These are phyloP conservation scores for Ibidorhyncha struthersii DNA, from an alignment of 2,113 vertebrate genomes.

Conservation along the genomic window DNA sequence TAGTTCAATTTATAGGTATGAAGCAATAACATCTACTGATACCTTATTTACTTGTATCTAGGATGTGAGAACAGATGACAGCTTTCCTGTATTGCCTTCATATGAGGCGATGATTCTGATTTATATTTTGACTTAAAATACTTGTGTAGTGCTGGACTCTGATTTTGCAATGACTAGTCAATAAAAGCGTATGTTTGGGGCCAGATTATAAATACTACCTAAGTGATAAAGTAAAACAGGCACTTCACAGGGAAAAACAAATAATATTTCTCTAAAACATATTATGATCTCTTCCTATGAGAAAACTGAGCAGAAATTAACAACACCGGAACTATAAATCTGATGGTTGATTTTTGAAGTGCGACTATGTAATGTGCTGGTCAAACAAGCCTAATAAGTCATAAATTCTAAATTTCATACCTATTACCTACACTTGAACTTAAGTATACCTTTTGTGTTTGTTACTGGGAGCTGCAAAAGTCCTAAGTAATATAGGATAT, in stretches of 20 bases:
- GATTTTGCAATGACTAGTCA: not conserved
- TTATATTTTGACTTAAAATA: not conserved
- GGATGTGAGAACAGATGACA: not conserved
- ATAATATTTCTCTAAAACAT: not conserved
- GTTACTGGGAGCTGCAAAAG: not conserved
- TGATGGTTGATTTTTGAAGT: slow-evolving; percentile 31
- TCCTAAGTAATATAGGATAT: not conserved
- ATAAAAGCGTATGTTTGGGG: not conserved
- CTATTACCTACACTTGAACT: not conserved
- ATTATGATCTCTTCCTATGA: not conserved
- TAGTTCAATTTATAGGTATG: not conserved
- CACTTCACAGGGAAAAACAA: not conserved
- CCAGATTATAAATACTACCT: not conserved
- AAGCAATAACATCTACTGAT: not conserved
- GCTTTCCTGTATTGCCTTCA: not conserved
- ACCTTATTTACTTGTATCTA: not conserved
- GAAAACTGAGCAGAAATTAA: not conserved
- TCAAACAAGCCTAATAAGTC: slow-evolving; percentile 33
- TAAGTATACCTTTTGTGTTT: not conserved
- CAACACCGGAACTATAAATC: not conserved
- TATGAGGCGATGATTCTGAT: not conserved
- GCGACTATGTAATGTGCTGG: slow-evolving; percentile 20
- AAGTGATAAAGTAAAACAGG: not conserved
- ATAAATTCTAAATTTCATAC: slow-evolving; percentile 33
- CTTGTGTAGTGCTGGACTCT: not conserved